Evolutionary conservation across 2,888 invertebrate genomes (phyloP), one percentile per base, ranked within the genome.

Genomic region (Caenorhabditis uteleia): DNA sequence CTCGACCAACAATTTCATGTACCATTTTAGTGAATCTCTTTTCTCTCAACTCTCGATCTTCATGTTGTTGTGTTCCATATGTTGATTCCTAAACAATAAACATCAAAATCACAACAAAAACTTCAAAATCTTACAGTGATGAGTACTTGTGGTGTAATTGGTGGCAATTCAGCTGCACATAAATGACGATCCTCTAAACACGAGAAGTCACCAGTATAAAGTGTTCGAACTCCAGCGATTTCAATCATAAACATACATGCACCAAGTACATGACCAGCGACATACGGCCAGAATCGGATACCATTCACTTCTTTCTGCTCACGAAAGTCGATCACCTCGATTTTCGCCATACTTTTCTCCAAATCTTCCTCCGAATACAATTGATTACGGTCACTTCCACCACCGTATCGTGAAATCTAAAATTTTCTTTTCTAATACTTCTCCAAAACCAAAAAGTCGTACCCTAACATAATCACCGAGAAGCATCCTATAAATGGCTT

Each of bases 241-340:
- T 98, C 97, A 59, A 99, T 92, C 95, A 98, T 95, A 84, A 99
- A 99, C 97, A 99, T 99, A 51, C 97, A 97, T 0, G 98, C 98
- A 0, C 98, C 98, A 0, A 99, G 87, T 3, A 98, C 98, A 85
- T 98, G 98, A 0, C 98, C 98, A 0, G 98, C 98, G 84, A 94
- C 93, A 85, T 98, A 99, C 0, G 95, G 95, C 92, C 97, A 97
- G 86, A 99, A 98, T 79, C 92, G 89, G 0, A 98, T 90, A 12
- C 82, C 98, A 79, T 92, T 90, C 0, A 98, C 91, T 80, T 97
- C 97, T 78, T 93, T 93, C 84, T 98, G 97, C 83, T 95, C 95
- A 64, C 95, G 78, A 58, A 83, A 83, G 48, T 83, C 82, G 29
- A 83, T 78, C 29, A 77, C 94, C 87, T 98, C 97, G 68, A 99